These are phyloP conservation scores for Tyrophagus putrescentiae DNA, from an alignment of 1,140 invertebrate genomes.

Conservation along the genomic window DNA sequence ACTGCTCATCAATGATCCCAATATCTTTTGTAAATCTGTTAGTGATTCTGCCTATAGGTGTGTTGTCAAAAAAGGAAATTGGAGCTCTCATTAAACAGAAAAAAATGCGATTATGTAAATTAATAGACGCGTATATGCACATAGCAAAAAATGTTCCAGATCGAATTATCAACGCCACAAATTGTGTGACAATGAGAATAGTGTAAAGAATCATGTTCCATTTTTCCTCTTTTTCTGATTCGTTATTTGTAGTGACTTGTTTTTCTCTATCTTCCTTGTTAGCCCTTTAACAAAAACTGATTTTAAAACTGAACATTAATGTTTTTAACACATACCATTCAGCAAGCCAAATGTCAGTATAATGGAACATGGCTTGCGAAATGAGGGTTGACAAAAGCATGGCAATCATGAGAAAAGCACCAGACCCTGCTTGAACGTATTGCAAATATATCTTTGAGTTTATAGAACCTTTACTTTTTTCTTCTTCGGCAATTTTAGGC, in stretches of 20 bases:
- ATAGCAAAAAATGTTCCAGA: conserved; percentile 56
- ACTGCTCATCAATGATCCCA: conserved; percentile 31
- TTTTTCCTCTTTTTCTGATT: neutral
- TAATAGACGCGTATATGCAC: conserved; percentile 58
- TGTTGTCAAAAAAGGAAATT: conserved; percentile 74
- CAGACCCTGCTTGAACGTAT: conserved; percentile 26
- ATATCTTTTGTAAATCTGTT: conserved; percentile 26
- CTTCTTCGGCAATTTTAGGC: conserved; percentile 24
- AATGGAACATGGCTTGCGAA: conserved; percentile 29
- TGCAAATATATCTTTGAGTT: conserved; percentile 22
- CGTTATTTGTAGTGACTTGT: neutral
- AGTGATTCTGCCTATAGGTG: conserved; percentile 42
- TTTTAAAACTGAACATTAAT: neutral
- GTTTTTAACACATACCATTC: conserved; percentile 24
- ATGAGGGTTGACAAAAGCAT: conserved; percentile 25
- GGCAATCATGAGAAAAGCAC: conserved; percentile 16
- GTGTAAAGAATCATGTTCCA: conserved; percentile 30
- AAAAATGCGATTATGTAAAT: conserved; percentile 69
- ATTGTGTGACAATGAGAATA: conserved; percentile 31
- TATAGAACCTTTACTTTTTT: conserved; percentile 24
- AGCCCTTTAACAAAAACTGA: neutral
- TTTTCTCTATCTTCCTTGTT: neutral
- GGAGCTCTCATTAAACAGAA: conserved; percentile 55
- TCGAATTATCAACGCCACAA: conserved; percentile 37
- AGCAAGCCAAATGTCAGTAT: conserved; percentile 27